Percentiles rank a stretch among this genome's conserved stretches.
Conservation (phyloP, 2,888 invertebrate genomes). For the Salticus scenicus region DNA sequence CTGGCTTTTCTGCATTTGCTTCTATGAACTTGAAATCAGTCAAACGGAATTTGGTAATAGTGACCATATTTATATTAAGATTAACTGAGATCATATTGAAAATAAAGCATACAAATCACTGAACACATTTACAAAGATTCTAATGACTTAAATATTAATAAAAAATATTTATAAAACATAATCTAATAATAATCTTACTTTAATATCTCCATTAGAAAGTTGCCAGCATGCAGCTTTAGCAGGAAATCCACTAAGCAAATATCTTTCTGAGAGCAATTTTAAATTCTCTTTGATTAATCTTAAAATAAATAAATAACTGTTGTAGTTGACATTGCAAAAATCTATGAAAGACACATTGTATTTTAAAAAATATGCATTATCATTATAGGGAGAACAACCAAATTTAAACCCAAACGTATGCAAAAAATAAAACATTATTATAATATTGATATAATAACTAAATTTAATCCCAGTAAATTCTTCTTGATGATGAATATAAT, state of each 20-base stretch:
- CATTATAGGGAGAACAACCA: neutral
- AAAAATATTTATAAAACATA: no score
- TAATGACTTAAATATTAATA: no score
- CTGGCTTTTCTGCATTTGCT: no score
- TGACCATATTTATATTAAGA: no score
- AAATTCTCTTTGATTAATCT: conserved; percentile 49
- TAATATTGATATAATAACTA: neutral
- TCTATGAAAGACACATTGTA: neutral
- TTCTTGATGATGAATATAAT: no score
- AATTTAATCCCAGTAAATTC: no score
- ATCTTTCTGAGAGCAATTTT: conserved; percentile 73
- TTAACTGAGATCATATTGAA: no score
- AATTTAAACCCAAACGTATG: neutral
- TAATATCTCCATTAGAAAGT: conserved; percentile 75
- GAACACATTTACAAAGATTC: no score
- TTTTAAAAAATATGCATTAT: neutral
- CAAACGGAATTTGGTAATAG: no score
- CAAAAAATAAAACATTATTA: neutral
- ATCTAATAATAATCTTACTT: no score
- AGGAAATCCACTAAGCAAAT: conserved; percentile 76
- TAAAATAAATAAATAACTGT: conserved; percentile 15
- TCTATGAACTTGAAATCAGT: no score
- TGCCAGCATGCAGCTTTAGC: conserved; percentile 76
- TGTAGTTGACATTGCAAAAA: neutral
- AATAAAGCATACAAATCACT: no score